Evolutionary conservation across 1,140 invertebrate genomes (phyloP).

Genomic region (Zaprionus vittiger): DNA sequence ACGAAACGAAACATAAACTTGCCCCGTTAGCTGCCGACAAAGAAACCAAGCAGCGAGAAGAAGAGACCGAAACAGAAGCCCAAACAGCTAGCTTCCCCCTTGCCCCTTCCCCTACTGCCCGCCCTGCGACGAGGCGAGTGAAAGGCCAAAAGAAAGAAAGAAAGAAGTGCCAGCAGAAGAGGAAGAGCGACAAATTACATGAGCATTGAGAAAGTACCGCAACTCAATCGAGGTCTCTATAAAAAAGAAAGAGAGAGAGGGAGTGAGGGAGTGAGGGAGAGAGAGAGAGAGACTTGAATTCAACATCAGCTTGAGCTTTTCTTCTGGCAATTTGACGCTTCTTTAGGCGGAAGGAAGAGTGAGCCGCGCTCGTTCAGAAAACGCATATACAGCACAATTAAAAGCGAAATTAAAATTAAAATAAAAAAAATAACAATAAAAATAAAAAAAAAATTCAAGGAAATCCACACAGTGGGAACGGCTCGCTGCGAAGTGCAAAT

Average conservation of each 20-base stretch:
- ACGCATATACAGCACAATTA: neutral
- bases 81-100: neutral
- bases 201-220: slow-evolving; percentile 8
- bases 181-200: slow-evolving; percentile 6
- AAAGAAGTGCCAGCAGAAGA: slow-evolving; percentile 2
- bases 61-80: neutral
- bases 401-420: neutral
- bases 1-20: slow-evolving; percentile 30
- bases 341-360: neutral
- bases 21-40: slow-evolving; percentile 10
- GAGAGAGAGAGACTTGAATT: neutral
- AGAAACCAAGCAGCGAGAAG: neutral
- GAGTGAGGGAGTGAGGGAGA: neutral
- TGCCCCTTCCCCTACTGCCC: neutral
- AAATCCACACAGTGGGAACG: neutral
- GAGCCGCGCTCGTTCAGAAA: neutral
- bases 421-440: neutral
- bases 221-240: neutral
- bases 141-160: slow-evolving; percentile 7
- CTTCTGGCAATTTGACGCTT: neutral
- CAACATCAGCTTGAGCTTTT: neutral
- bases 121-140: neutral
- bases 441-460: slow-evolving; percentile 1
- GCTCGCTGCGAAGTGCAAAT: neutral
- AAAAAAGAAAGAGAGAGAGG: neutral